A percentile compares a stretch with the other conserved stretches of the same genome.
Evolutionary conservation across 2,113 vertebrate species (phyloP).

Genomic region (Bettongia penicillata): DNA sequence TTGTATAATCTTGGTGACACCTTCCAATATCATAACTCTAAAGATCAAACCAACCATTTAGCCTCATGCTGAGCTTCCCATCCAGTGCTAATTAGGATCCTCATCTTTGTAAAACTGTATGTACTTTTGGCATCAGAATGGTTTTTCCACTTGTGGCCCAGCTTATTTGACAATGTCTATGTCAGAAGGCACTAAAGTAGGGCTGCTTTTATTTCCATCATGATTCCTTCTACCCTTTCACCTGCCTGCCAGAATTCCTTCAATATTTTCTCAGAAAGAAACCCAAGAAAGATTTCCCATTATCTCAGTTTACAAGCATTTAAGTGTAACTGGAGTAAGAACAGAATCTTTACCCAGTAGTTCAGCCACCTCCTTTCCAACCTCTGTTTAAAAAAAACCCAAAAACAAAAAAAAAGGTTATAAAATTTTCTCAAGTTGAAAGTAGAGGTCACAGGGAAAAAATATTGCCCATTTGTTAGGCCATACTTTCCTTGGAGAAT

Average conservation of each 20-base stretch:
- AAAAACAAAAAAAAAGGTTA: not conserved
- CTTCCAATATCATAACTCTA: slow-evolving; percentile 67
- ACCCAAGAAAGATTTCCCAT: slow-evolving; percentile 53
- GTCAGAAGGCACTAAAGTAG: slow-evolving; percentile 47
- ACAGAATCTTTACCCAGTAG: not conserved
- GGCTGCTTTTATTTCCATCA: slow-evolving; percentile 34
- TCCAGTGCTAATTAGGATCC: slow-evolving; percentile 83
- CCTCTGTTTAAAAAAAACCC: not conserved
- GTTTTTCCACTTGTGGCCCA: slow-evolving; percentile 83
- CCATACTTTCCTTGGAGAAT: not conserved
- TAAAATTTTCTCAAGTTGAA: slow-evolving; percentile 9
- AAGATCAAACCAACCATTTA: slow-evolving; percentile 77
- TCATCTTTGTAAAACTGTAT: slow-evolving; percentile 80
- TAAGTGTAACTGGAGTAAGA: slow-evolving; percentile 36
- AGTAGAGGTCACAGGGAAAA: slow-evolving; percentile 14
- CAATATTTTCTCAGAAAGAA: slow-evolving; percentile 61
- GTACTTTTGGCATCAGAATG: slow-evolving; percentile 76
- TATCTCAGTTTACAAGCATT: slow-evolving; percentile 54
- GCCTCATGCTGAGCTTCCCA: slow-evolving; percentile 79
- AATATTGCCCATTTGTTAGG: not conserved
- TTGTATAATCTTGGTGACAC: slow-evolving; percentile 78
- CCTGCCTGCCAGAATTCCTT: slow-evolving; percentile 62
- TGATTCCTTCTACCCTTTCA: slow-evolving; percentile 58
- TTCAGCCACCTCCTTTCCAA: not conserved
- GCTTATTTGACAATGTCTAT: slow-evolving; percentile 76